Evolutionary conservation across 2,888 invertebrate species (phyloP), one percentile per base, ranked within the genome.

Genomic region (Perdita meconis): DNA sequence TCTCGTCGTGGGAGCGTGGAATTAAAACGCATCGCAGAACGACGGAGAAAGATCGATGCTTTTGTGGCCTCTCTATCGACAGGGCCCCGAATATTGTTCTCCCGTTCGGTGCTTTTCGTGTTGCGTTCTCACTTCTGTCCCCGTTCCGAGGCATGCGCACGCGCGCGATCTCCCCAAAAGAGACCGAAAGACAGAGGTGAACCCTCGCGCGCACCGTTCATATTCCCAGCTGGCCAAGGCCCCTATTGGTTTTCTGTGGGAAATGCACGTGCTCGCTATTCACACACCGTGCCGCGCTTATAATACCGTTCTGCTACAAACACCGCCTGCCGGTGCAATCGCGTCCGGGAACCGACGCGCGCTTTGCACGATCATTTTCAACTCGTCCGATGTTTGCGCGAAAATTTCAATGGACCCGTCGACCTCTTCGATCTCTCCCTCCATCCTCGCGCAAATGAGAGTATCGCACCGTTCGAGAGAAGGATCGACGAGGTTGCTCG

Each of bases 131-230:
- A 53, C 59, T 61, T 51, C 72, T 72, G 57, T 73, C 78, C 72
- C 72, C 77, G 65, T 51, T 55, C n/a, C 78, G 63, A 77, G 67
- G 70, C 63, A 55, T 47, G 71, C 64, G 60, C 22, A 19, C 44
- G 16, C 12, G 72, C 67, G 55, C 47, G 67, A 60, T 53, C 67
- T 76, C 75, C 72, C 76, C 64, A 77, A 70, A 77, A 76, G 79
- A 72, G 79, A 72, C 64, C 76, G 71, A 81, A 63, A 71, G 73
- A 70, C 72, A 0, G 93, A 93, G 56, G 93, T 93, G 83, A 94
- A 94, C 4, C 93, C 93, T 12, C 3, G 93, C 87, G 74, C 50
- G 92, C 90, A 1, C 85, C 94, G 93, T 80, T 91, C 34, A 93
- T 92, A 82, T 90, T 90, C 81, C 89, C 91, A 12, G 94, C 94